Base-by-base conservation (phyloP, 2,113 vertebrate species). In the Morone chrysops region DNA sequence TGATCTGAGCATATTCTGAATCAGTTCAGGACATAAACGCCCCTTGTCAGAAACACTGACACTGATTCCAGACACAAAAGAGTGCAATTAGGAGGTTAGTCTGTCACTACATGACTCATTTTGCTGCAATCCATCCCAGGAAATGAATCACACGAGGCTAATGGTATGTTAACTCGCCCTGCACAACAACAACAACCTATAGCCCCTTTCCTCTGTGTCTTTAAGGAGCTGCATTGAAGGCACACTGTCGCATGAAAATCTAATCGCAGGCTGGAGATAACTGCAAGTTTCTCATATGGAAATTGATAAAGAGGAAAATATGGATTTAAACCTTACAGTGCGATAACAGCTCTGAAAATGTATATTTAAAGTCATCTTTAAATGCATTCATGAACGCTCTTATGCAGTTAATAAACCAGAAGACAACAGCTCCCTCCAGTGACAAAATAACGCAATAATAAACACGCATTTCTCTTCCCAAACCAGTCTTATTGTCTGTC, bases 61-160 rank as follows among this genome's bases (percentile, higher is more conserved):
- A 57, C 45, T 63, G 25, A 73, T 25, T 31, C 57, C 43, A 57
- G 38, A 57, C 72, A 86, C 57, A 79, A 31, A 61, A 51, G 47
- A 57, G 4, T 17, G 25, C 3, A 10, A 38, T 70, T 38, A 75
- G 25, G 51, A 81, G 85, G 78, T 82, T 75, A 74, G 54, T 77
- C 68, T 51, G 65, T 48, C 48, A 57, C 73, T 65, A 6, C 60
- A 57, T 66, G 85, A 89, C 63, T 86, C 85, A 82, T 25, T 66
- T 54, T 16, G 3, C 78, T 75, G 78, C 48, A 70, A 63, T 81
- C 65, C 43, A 54, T 65, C 36, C 13, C 14, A 6, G 60, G 45
- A 70, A 82, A 82, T 89, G 57, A 89, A 78, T 89, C 83, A 71
- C 79, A 87, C 0, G 0, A 65, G 43, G 9, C 12, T 63, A 18